Evolutionary conservation across 2,888 invertebrate species (phyloP).

Genomic region (Icerya purchasi): DNA sequence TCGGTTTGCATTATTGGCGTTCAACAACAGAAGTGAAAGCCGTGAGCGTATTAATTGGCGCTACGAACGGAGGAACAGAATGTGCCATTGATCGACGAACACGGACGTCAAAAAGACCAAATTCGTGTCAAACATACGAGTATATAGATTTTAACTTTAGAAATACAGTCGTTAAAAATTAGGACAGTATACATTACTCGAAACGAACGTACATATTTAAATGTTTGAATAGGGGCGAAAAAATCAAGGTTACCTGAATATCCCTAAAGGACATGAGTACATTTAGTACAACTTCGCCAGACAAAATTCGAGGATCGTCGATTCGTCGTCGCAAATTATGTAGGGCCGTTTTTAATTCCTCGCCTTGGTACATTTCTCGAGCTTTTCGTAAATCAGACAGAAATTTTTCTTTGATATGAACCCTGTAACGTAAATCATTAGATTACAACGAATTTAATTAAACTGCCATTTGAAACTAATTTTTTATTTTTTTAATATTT

Average conservation of each 20-base stretch:
- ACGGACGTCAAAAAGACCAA: too few species aligned
- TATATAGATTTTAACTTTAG: too few species aligned
- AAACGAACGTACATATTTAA: neutral
- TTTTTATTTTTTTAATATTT: neutral
- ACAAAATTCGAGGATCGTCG: conserved; percentile 90
- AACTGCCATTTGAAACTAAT: neutral
- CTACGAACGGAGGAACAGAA: too few species aligned
- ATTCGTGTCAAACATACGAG: too few species aligned
- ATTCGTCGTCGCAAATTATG: conserved; percentile 77
- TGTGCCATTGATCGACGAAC: too few species aligned
- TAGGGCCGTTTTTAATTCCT: conserved; percentile 55
- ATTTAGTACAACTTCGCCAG: conserved; percentile 86
- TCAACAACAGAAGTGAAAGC: too few species aligned
- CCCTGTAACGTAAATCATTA: conserved; percentile 11
- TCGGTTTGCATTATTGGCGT: too few species aligned
- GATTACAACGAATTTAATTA: too few species aligned
- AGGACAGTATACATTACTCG: too few species aligned
- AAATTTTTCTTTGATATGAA: conserved; percentile 90
- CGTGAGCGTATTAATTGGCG: too few species aligned
- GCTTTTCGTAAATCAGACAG: conserved; percentile 78
- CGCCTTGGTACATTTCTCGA: conserved; percentile 64
- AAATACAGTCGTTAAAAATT: too few species aligned
- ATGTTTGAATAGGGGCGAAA: neutral
- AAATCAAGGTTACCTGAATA: conserved; percentile 40
- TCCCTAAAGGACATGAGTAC: conserved; percentile 80